Evolutionary conservation across 2,113 vertebrate genomes (phyloP).

Genomic region (Bubo blakistoni): DNA sequence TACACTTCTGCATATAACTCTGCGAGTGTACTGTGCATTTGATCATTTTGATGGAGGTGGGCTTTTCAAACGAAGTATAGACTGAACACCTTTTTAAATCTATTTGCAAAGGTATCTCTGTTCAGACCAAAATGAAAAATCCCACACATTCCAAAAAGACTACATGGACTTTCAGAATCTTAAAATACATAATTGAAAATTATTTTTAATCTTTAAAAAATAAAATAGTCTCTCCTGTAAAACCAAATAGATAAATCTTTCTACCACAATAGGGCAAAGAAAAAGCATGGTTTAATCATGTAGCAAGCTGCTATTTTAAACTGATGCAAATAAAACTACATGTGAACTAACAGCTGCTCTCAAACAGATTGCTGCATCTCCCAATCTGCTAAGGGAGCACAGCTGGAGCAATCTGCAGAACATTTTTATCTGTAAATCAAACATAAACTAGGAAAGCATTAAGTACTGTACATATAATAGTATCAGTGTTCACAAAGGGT

Average conservation of each 20-base stretch:
- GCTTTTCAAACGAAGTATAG: neutral
- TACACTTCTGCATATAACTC: neutral
- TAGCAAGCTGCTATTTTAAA: slow-evolving; percentile 63
- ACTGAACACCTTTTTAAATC: neutral
- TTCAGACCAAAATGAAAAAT: neutral
- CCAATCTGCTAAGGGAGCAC: slow-evolving; percentile 38
- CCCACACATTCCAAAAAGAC: neutral
- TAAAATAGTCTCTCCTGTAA: neutral
- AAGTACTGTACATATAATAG: neutral
- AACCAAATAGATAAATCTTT: slow-evolving; percentile 51
- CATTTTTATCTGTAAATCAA: slow-evolving; percentile 67
- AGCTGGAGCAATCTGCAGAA: slow-evolving; percentile 66
- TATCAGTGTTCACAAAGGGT: neutral
- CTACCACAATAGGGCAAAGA: neutral
- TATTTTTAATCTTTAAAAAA: neutral
- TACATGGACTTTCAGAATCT: neutral
- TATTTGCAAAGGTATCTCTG: neutral
- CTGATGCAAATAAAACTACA: slow-evolving; percentile 64
- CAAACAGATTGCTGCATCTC: slow-evolving; percentile 40
- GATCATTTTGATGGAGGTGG: neutral
- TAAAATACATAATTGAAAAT: neutral
- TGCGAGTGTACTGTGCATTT: neutral
- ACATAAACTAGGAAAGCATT: slow-evolving; percentile 38
- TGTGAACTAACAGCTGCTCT: slow-evolving; percentile 70
- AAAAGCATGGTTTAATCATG: slow-evolving; percentile 70